Base-by-base conservation (phyloP, 1,140 invertebrate species). In the Chrysopa pallens region DNA sequence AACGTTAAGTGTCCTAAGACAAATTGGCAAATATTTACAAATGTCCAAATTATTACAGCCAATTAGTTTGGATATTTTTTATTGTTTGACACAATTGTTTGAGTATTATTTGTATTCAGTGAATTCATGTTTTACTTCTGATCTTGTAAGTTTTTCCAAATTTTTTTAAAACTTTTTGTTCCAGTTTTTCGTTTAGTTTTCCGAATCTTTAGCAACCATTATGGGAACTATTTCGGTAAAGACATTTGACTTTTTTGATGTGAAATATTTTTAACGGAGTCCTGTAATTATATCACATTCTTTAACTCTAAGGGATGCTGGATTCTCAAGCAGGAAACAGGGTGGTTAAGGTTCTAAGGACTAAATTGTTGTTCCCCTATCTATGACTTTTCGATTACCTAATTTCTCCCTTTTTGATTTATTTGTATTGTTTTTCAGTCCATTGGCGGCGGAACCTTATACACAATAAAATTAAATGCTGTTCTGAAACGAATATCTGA, bases 21-120 rank as follows among this genome's bases (percentile, higher is more conserved):
- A 95, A 42, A 92, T 92, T 61, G 94, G 94, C 49, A 80, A 84
- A 48, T 87, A 86, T 58, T 68, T 98, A 43, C 88, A 95, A 63
- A 95, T 98, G 77, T 91, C 91, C 60, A 73, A 78, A 54, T 70
- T 94, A 39, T 66, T 98, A 15, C 79, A 86, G 43, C 85, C 90
- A 14, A 93, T 97, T 43, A 83, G 92, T 1, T 78, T 85, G 52
- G 86, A 93, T 62, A 89, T 97, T 6, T 77, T 95, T 9, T 71
- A 77, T 48, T 80, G 82, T 46, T 89, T 97, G 73, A 83, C 84
- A 50, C 87, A 98, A 54, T 68, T 98, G 38, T 93, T 94, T 61
- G 92, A 98, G 52, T 91, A 90, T 56, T 98, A 96, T 61, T 76
- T 93, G 37, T 92, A 86, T 59, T 73, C 85, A 1, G 86, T 95